Percentiles rank a stretch among this genome's conserved stretches.
phyloP scores from a whole-genome alignment of 1,140 invertebrate genomes.

The Drosophila subpulchrella region DNA sequence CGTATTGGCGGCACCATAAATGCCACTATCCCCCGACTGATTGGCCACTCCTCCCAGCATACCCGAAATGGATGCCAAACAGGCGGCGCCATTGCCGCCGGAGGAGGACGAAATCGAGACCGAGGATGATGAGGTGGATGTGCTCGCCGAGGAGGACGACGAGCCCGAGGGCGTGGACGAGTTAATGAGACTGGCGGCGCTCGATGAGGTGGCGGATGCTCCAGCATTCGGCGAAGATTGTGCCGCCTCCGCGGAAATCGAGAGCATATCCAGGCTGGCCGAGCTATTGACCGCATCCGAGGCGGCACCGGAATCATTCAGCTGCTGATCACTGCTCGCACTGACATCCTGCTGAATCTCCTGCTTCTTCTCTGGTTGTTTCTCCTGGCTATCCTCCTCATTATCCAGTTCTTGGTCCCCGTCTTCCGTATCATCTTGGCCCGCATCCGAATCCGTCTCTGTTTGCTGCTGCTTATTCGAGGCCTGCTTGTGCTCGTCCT shows the following conservation, averaged over 20 bases:
- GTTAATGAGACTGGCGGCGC: constrained; percentile 38
- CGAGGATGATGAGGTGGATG: constrained; percentile 50
- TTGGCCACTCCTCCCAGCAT: constrained; percentile 47
- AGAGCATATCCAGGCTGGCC: constrained; percentile 66
- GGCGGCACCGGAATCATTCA: constrained; percentile 69
- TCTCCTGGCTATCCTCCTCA: background rate
- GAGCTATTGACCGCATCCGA: constrained; percentile 65
- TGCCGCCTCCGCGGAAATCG: constrained; percentile 65
- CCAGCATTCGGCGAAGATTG: constrained; percentile 73
- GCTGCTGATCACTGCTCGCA: constrained; percentile 32
- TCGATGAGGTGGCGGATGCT: constrained; percentile 27
- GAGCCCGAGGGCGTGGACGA: constrained; percentile 43
- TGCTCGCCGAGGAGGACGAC: constrained; percentile 43
- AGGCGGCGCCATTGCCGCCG: constrained; percentile 14
- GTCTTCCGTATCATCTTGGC: constrained; percentile 10
- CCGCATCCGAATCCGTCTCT: constrained; percentile 3
- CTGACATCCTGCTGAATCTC: constrained; percentile 7
- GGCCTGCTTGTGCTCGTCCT: background rate
- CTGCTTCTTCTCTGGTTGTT: background rate
- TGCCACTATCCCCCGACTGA: constrained; percentile 75
- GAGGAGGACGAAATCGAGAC: constrained; percentile 41
- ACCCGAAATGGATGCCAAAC: constrained; percentile 17
- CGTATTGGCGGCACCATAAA: constrained; percentile 58
- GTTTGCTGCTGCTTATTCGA: constrained; percentile 40
- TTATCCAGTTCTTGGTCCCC: background rate